Evolutionary conservation across 2,888 invertebrate species (phyloP).

Genomic region (Rhodophaea formosa): DNA sequence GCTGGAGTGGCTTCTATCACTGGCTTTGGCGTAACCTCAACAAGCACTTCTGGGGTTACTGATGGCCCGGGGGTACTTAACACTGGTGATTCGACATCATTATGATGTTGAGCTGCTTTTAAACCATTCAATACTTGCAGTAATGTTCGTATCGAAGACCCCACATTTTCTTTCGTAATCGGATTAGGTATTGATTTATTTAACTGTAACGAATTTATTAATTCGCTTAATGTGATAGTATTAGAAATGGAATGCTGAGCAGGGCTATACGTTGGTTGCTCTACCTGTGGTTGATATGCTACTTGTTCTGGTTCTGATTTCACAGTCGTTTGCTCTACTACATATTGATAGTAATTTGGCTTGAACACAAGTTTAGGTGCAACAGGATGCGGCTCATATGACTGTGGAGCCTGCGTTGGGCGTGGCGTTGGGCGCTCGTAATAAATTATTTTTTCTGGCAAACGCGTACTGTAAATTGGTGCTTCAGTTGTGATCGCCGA

Average conservation of each 20-base stretch:
- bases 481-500: conserved; percentile 42
- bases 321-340: conserved; percentile 45
- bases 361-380: conserved; percentile 38
- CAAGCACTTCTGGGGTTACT: conserved; percentile 37
- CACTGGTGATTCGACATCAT: conserved; percentile 55
- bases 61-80: conserved; percentile 67
- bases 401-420: conserved; percentile 30
- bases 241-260: conserved; percentile 41
- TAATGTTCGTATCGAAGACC: conserved; percentile 88
- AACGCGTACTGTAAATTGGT: conserved; percentile 40
- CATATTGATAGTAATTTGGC: conserved; percentile 58
- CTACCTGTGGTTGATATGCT: conserved; percentile 32
- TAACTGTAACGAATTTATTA: conserved; percentile 87
- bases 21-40: conserved; percentile 8
- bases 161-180: conserved; percentile 88
- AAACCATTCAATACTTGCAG: conserved; percentile 87
- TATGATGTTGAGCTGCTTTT: conserved; percentile 71
- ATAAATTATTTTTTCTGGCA: conserved; percentile 34
- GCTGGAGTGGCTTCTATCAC: conserved; percentile 39
- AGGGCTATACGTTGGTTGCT: conserved; percentile 44
- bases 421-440: conserved; percentile 41
- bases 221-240: conserved; percentile 64
- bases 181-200: conserved; percentile 89
- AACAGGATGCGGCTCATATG: conserved; percentile 37
- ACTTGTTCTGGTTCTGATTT: conserved; percentile 30